A percentile compares a stretch with the other conserved stretches of the same genome.
These are phyloP conservation scores for Nymphalis io DNA, from an alignment of 1,140 invertebrate species.

Conservation along the genomic window DNA sequence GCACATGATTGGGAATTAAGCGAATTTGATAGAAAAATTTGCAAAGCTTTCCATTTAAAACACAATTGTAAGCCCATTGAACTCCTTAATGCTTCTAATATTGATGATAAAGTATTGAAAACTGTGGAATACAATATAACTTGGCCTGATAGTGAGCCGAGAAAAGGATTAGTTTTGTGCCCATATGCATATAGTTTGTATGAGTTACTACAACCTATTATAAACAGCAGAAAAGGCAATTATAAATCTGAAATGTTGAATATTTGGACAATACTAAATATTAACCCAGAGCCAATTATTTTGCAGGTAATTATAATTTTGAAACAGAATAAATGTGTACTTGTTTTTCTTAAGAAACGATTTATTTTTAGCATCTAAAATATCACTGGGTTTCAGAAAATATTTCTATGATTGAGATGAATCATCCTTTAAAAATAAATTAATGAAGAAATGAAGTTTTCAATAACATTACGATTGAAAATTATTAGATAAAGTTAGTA, in stretches of 20 bases:
- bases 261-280: slow-evolving; percentile 70
- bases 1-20: slow-evolving; percentile 65
- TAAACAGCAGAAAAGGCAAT: slow-evolving; percentile 47
- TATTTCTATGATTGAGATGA: too few species aligned
- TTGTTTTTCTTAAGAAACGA: too few species aligned
- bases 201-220: slow-evolving; percentile 56
- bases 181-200: slow-evolving; percentile 66
- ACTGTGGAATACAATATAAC: slow-evolving; percentile 62
- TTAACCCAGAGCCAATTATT: slow-evolving; percentile 73
- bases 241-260: slow-evolving; percentile 61
- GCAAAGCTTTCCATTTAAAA: slow-evolving; percentile 55
- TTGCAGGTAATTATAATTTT: slow-evolving; percentile 51
- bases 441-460: too few species aligned
- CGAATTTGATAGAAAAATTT: slow-evolving; percentile 62
- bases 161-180: slow-evolving; percentile 64
- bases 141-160: slow-evolving; percentile 53
- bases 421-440: too few species aligned
- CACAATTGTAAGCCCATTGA: slow-evolving; percentile 56
- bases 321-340: not conserved
- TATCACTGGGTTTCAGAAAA: too few species aligned
- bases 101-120: slow-evolving; percentile 62
- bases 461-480: too few species aligned
- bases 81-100: slow-evolving; percentile 54
- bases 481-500: too few species aligned
- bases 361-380: too few species aligned